A percentile compares a stretch with the other conserved stretches of the same genome.
Evolutionary conservation across 30 jellyfish, hydroid and myxozoan species (phyloP).

Genomic region (Hydractinia symbiolongicarpus): DNA sequence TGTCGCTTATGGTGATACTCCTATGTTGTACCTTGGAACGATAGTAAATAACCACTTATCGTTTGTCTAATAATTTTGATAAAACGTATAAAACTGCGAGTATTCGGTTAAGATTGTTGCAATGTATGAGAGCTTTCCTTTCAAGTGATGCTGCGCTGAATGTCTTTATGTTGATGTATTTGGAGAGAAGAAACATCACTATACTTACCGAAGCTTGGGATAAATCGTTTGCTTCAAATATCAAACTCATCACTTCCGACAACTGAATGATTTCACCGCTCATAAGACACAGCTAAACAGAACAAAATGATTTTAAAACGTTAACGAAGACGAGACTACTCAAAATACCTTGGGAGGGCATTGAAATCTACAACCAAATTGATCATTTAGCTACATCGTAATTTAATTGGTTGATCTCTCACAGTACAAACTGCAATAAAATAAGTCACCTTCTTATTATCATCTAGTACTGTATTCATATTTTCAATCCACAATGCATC

Average conservation of each 20-base stretch:
- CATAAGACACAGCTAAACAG: conserved; percentile 86
- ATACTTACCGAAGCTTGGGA: conserved; percentile 94
- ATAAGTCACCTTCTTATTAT: conserved; percentile 71
- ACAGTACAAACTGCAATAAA: neutral
- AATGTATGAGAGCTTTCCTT: too few species aligned
- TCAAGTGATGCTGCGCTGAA: too few species aligned
- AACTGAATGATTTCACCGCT: conserved; percentile 96
- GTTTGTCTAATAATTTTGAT: too few species aligned
- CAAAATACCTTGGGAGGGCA: too few species aligned
- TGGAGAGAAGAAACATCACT: neutral
- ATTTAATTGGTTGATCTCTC: neutral
- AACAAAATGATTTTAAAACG: neutral
- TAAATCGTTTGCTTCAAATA: conserved; percentile 77
- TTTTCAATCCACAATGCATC: conserved; percentile 97
- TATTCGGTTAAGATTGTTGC: too few species aligned
- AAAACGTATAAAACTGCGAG: too few species aligned
- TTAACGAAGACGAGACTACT: too few species aligned
- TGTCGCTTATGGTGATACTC: too few species aligned
- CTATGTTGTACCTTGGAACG: too few species aligned
- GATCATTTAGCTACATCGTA: neutral
- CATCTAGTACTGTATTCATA: conserved; percentile 95
- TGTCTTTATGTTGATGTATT: too few species aligned
- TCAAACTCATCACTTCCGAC: conserved; percentile 88
- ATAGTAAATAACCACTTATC: too few species aligned
- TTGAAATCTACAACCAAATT: neutral